Percentiles rank a stretch among this genome's conserved stretches.
These are phyloP conservation scores for Hyphantria cunea DNA, from an alignment of 1,140 invertebrate genomes.

Conservation along the genomic window DNA sequence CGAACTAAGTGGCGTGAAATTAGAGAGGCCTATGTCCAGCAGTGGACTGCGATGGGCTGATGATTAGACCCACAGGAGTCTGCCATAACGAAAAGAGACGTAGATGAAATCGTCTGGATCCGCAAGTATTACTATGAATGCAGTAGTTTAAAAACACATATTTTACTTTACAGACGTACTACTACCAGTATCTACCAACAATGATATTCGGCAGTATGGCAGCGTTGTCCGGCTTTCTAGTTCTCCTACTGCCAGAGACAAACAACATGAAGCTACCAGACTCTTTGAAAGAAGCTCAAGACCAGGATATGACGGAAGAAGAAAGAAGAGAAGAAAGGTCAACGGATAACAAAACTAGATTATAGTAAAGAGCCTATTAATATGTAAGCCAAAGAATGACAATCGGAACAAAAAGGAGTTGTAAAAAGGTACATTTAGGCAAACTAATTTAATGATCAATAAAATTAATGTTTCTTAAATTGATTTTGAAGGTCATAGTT, in stretches of 20 bases:
- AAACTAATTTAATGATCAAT: no score
- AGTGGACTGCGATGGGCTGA: no score
- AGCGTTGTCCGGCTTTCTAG: slow-evolving; percentile 83
- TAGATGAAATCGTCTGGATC: no score
- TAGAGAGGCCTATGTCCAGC: no score
- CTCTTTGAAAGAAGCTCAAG: slow-evolving; percentile 84
- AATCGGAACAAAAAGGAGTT: slow-evolving; percentile 8
- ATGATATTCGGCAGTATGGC: slow-evolving; percentile 87
- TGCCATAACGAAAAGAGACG: no score
- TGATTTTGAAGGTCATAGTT: no score
- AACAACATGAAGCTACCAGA: slow-evolving; percentile 85
- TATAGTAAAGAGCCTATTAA: slow-evolving; percentile 16
- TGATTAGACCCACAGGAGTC: no score
- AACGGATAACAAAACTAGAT: slow-evolving; percentile 45
- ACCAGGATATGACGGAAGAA: slow-evolving; percentile 56
- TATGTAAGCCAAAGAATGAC: slow-evolving; percentile 4
- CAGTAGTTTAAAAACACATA: no score
- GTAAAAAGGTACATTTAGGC: not conserved
- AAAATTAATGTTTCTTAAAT: no score
- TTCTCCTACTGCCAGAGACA: slow-evolving; percentile 86
- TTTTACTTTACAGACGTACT: slow-evolving; percentile 53
- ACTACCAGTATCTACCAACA: slow-evolving; percentile 83
- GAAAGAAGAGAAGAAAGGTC: slow-evolving; percentile 35
- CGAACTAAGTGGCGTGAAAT: no score
- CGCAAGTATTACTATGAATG: no score